phyloP scores from a whole-genome alignment of 2,888 invertebrate genomes.

The Melieria omissa region DNA sequence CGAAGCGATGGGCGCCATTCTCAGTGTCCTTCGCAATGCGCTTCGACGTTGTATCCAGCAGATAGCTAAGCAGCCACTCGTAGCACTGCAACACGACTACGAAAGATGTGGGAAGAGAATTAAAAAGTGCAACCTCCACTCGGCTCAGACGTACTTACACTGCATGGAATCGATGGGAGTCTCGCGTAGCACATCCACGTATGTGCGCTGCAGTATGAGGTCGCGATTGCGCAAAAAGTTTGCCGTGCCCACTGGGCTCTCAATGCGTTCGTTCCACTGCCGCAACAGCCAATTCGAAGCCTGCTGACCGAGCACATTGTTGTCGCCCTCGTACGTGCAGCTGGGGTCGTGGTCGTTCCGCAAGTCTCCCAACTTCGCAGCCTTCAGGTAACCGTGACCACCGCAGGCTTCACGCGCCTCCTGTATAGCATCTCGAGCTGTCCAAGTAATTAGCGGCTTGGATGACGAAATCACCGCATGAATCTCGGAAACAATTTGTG shows the following conservation, averaged over 20 bases:
- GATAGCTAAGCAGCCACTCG: conserved; percentile 86
- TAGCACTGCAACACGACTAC: conserved; percentile 78
- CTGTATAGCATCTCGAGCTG: conserved; percentile 80
- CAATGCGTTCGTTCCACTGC: conserved; percentile 69
- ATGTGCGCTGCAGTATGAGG: conserved; percentile 64
- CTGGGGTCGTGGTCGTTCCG: conserved; percentile 89
- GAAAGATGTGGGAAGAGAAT: conserved; percentile 51
- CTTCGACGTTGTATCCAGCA: conserved; percentile 76
- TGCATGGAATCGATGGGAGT: conserved; percentile 53
- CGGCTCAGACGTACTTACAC: conserved; percentile 53
- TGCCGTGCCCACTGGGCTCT: conserved; percentile 78
- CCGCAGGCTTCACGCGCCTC: conserved; percentile 88
- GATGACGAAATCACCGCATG: conserved; percentile 75
- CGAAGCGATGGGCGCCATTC: conserved; percentile 75
- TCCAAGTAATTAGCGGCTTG: conserved; percentile 80
- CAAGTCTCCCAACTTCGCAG: conserved; percentile 86
- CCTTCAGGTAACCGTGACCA: conserved; percentile 82
- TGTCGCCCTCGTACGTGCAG: conserved; percentile 94
- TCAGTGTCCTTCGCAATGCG: conserved; percentile 71
- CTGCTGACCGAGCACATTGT: conserved; percentile 91
- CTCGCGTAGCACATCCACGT: conserved; percentile 45
- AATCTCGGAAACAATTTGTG: conserved; percentile 70
- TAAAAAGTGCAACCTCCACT: background rate
- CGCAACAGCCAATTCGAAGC: conserved; percentile 87
- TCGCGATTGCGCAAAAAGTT: conserved; percentile 73